Evolutionary conservation across 2,888 invertebrate species (phyloP), one percentile per base, ranked within the genome.

Genomic region (Vesta saturnalis): DNA sequence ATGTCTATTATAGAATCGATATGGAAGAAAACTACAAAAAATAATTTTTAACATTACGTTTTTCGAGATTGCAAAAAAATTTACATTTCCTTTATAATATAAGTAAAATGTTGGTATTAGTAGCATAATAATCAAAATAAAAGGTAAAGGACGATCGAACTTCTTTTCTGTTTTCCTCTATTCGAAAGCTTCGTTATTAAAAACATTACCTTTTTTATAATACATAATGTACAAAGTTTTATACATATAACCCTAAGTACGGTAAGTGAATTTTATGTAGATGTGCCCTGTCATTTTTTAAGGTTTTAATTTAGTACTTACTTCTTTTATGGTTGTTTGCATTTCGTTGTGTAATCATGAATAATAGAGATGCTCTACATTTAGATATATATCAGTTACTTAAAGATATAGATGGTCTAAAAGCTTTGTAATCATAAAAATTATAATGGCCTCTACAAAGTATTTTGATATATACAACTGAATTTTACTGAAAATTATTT

Each of bases 371-470:
- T 64, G 43, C 62, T 67, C 55, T 52, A 16, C 19, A 52, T 39
- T 19, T 21, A 18, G 8, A 18, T 18, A 19, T 52, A 12, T 19
- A 19, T 15, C 8, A 39, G n/a, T 49, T 49, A 49, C 47, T 18
- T 49, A 52, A n/a, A 52, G 19, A n/a, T 52, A 18, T 16, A 64
- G 52, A 57, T 55, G 49, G 54, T 23, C 64, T 69, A 69, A 69
- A 64, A 69, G 69, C 69, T 57, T 21, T 55, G 43, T 61, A 64
- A 47, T 57, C 61, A 61, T 61, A 64, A 61, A 43, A 60, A 69
- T 64, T 68, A 68, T 23, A 60, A 43, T 64, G 58, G 3, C 64
- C 59, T 60, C 60, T 64, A 64, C 59, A 63, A 64, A 64, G 23
- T 60, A 69, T 60, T 15, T 18, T 69, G 60, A 64, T 64, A 60